Percentiles rank a stretch among this genome's conserved stretches.
Evolutionary conservation across 2,888 invertebrate species (phyloP).

Genomic region (Brachyptera putata): DNA sequence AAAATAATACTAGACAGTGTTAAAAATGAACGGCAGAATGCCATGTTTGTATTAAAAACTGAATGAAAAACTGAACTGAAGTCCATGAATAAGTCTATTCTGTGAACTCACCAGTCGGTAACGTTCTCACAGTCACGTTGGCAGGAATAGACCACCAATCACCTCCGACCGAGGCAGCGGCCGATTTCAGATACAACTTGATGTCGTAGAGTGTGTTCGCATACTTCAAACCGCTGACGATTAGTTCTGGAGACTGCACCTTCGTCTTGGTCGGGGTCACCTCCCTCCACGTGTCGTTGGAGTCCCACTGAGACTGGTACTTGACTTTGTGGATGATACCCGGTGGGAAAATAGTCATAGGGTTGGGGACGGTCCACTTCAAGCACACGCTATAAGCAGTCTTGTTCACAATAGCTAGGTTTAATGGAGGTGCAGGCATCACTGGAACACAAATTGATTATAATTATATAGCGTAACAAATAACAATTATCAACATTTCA

Average conservation of each 20-base stretch:
- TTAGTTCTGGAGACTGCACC: conserved; percentile 35
- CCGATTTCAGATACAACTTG: conserved; percentile 62
- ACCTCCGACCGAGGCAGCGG: conserved; percentile 49
- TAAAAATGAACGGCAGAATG: too few species aligned
- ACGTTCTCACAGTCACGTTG: conserved; percentile 57
- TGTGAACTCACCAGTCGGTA: conserved; percentile 17
- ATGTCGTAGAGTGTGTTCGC: conserved; percentile 68
- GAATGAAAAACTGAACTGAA: too few species aligned
- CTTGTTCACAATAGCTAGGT: conserved; percentile 46
- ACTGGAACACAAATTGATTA: conserved; percentile 45
- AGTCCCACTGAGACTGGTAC: conserved; percentile 50
- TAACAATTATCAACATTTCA: too few species aligned
- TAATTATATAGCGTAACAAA: too few species aligned
- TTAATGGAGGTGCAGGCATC: conserved; percentile 49
- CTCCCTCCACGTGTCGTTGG: conserved; percentile 48
- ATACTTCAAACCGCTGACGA: conserved; percentile 56
- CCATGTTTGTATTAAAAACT: too few species aligned
- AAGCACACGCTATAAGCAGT: conserved; percentile 49
- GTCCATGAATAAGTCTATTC: too few species aligned
- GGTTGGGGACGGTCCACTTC: conserved; percentile 48
- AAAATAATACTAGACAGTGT: too few species aligned
- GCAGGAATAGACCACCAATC: conserved; percentile 68
- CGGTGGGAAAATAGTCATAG: conserved; percentile 50
- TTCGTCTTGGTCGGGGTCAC: conserved; percentile 36
- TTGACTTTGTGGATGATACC: conserved; percentile 50